These are phyloP conservation scores for Tonatia bakeri DNA, from an alignment of 2,113 vertebrate species.

Conservation along the genomic window DNA sequence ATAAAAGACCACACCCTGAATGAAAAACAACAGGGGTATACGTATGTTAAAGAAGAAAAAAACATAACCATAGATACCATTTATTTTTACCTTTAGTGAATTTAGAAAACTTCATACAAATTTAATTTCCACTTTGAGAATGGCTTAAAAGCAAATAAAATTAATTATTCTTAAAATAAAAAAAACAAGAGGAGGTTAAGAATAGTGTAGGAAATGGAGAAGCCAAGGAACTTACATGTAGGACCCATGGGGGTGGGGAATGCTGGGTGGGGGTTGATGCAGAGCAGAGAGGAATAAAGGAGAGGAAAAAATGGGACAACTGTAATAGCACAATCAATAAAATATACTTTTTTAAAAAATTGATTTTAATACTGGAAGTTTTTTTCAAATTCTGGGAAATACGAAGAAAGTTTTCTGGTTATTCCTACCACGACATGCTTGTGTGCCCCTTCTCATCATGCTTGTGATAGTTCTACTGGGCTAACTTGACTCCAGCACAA, in stretches of 20 bases:
- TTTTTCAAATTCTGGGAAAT: not conserved
- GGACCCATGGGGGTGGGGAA: too few relatives aligned
- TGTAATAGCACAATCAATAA: too few relatives aligned
- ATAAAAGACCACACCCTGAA: constrained; percentile 11
- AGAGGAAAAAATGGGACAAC: too few relatives aligned
- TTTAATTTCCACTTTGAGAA: not conserved
- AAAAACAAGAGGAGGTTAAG: too few relatives aligned
- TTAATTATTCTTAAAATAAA: not conserved
- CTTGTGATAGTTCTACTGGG: not conserved
- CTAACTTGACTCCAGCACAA: not conserved
- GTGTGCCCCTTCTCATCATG: not conserved
- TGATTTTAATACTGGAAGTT: not conserved
- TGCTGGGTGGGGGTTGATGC: too few relatives aligned
- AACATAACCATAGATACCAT: not conserved
- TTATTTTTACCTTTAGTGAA: not conserved
- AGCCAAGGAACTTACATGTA: too few relatives aligned
- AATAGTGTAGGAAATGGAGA: too few relatives aligned
- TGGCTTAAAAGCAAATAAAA: not conserved
- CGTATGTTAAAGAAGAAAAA: not conserved
- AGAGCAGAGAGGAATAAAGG: too few relatives aligned
- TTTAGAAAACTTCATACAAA: constrained; percentile 1
- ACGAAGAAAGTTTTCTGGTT: not conserved
- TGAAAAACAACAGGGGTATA: not conserved
- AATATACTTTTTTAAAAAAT: not conserved
- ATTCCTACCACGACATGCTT: not conserved